Base-by-base conservation (phyloP, 2,888 invertebrate genomes). In the Eristalis tenax region DNA sequence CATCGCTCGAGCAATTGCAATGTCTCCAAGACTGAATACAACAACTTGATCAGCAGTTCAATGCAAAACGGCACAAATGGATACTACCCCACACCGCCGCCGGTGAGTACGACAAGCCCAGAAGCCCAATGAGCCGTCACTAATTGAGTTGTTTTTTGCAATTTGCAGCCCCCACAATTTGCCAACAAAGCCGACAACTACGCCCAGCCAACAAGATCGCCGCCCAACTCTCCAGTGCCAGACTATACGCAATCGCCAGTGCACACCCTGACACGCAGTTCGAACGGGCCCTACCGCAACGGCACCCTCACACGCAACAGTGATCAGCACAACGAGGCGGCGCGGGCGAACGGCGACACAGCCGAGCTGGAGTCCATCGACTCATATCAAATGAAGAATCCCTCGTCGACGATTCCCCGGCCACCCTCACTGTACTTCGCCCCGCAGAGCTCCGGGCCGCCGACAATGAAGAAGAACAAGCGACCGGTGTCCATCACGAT, bases 301-400 rank as follows among this genome's bases (percentile, higher is more conserved):
- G 89, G 88, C 61, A 87, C 88, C 73, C 65, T 89, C 76, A 89
- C 85, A 50, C 88, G 88, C 50, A 70, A 66, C 56, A 56, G 15
- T 26, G 26, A 59, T 26, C 23, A 88, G 40, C 77, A 80, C 63
- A 70, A 73, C 40, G 89, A 90, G 89, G 82, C 89, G 13, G 90
- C 90, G 78, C 93, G 92, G 83, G 89, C 90, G 8, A 91, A 90
- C 83, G 93, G 92, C 66, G 95, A 87, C 84, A 94, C 94, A 43
- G 96, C 95, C 13, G 96, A 96, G 92, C 94, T 96, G 94, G 96
- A 96, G 90, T 96, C 96, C 26, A 93, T 96, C 89, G 96, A 96
- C 91, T 96, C 96, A 5, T 96, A 95, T 92, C 95, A 95, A 90
- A 91, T 96, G 89, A 95, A 95, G 89, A 95, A 95, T 90, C 95